Percentiles rank a stretch among this genome's conserved stretches.
phyloP scores from a whole-genome alignment of 2,113 vertebrate species.

The Tretioscincus oriximinensis region DNA sequence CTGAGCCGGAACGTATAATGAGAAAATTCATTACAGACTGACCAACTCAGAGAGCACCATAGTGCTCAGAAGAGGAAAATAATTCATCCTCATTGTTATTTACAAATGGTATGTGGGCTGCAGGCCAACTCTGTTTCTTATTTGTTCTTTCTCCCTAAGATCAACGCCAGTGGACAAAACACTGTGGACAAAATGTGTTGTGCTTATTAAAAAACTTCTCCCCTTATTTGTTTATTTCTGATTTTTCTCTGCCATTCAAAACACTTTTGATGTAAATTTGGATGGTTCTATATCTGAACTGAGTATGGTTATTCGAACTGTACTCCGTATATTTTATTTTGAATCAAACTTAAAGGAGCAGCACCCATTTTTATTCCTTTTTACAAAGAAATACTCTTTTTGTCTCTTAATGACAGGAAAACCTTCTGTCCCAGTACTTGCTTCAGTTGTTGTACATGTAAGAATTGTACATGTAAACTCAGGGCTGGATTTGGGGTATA shows the following conservation, averaged over 20 bases:
- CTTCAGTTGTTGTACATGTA: neutral
- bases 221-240: slow-evolving; percentile 31
- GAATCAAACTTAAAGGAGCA: neutral
- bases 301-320: neutral
- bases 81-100: neutral
- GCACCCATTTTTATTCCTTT: too few species aligned
- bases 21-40: slow-evolving; percentile 30
- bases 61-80: slow-evolving; percentile 17
- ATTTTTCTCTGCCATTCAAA: neutral
- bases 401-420: too few species aligned
- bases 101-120: neutral
- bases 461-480: too few species aligned
- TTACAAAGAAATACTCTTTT: too few species aligned
- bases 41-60: neutral
- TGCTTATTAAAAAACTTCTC: slow-evolving; percentile 29
- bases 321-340: neutral
- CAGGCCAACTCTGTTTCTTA: slow-evolving; percentile 21
- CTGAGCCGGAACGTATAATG: neutral
- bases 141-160: slow-evolving; percentile 38
- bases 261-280: neutral
- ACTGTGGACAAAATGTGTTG: slow-evolving; percentile 18
- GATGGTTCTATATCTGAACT: neutral
- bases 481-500: too few species aligned
- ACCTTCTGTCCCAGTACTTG: neutral
- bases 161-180: neutral